phyloP scores from a whole-genome alignment of 2,888 invertebrate genomes.

The Agrotis ipsilon region DNA sequence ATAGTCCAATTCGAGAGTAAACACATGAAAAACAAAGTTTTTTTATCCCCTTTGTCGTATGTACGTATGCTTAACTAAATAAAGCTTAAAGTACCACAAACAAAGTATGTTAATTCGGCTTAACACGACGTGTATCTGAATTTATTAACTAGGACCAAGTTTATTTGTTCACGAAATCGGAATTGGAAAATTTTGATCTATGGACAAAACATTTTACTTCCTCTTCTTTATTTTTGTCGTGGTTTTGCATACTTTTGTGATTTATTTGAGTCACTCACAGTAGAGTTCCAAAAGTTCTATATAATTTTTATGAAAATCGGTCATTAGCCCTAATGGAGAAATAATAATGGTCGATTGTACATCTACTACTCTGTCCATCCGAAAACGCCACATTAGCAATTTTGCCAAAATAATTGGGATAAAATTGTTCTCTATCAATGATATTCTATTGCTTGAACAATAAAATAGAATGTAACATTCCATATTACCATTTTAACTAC shows the following conservation, averaged over 20 bases:
- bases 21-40: conserved; percentile 7
- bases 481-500: no score
- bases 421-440: no score
- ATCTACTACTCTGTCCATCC: no score
- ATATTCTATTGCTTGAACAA: no score
- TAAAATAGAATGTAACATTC: no score
- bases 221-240: neutral
- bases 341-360: no score
- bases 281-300: neutral
- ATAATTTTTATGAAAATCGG: no score
- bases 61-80: conserved; percentile 29
- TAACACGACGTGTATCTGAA: conserved; percentile 46
- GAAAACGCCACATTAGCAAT: no score
- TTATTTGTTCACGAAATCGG: conserved; percentile 10
- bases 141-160: conserved; percentile 38
- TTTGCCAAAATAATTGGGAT: no score
- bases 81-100: conserved; percentile 41
- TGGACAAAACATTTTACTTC: neutral
- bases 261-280: neutral
- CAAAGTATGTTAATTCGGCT: conserved; percentile 51
- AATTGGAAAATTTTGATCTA: conserved; percentile 6
- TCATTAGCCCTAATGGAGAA: no score
- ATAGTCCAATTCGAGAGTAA: conserved; percentile 3
- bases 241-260: neutral
- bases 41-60: conserved; percentile 12